Conservation (phyloP, 1,140 invertebrate genomes). For the Agraylea sexmaculata region DNA sequence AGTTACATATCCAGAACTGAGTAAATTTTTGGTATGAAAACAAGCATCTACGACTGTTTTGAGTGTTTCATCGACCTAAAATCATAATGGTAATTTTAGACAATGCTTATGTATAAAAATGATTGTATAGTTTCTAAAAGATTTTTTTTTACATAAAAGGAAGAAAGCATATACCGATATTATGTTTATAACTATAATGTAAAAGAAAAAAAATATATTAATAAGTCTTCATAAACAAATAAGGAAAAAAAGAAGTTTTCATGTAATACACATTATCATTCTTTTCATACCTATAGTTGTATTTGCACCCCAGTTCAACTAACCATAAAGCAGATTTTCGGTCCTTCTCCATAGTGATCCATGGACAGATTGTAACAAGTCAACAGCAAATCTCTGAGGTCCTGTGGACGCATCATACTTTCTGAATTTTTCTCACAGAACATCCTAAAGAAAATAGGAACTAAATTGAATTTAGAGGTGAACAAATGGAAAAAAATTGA, state of each 20-base stretch:
- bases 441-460: slow-evolving; percentile 30
- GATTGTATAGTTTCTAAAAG: too few relatives aligned
- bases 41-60: slow-evolving; percentile 59
- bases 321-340: slow-evolving; percentile 44
- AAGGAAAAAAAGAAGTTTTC: neutral
- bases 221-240: neutral
- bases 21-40: slow-evolving; percentile 63
- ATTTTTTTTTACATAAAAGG: too few relatives aligned
- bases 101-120: neutral
- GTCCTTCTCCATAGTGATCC: slow-evolving; percentile 56
- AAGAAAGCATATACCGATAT: too few relatives aligned
- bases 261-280: neutral
- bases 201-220: neutral
- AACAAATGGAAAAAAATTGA: neutral
- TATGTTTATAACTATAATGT: too few relatives aligned
- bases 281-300: neutral
- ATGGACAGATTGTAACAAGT: slow-evolving; percentile 64
- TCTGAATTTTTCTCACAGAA: slow-evolving; percentile 39
- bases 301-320: slow-evolving; percentile 10
- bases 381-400: slow-evolving; percentile 49
- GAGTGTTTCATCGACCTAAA: slow-evolving; percentile 52
- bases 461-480: neutral
- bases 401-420: slow-evolving; percentile 43
- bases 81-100: slow-evolving; percentile 6
- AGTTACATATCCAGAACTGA: slow-evolving; percentile 61